Base-by-base conservation (phyloP, 2,113 vertebrate species). In the Pituophis catenifer region DNA sequence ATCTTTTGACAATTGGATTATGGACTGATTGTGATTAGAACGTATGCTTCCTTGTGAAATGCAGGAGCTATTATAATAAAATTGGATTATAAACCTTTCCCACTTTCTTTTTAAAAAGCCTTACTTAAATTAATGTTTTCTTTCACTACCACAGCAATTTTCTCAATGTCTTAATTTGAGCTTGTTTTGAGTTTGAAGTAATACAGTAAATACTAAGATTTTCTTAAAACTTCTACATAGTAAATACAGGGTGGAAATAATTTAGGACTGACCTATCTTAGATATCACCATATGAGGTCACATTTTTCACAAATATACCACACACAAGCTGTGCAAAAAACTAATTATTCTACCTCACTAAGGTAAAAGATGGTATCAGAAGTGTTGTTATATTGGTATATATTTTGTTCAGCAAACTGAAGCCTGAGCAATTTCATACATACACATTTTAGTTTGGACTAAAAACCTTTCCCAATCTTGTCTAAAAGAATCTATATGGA, bases 1-100 rank as follows among this genome's bases (percentile, higher is more conserved):
- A 50, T 70, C 15, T 91, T 62, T 90, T 44, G 17, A 33, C n/a
- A 81, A 91, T 91, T 91, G 65, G 90, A 91, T 81, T 81, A 81
- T 5, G n/a, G 65, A 33, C 50, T 81, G n/a, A 54, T 55, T 70
- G 33, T 89, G 19, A 54, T 54, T 23, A 91, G 65, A 50, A 70
- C 54, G 65, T 54, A 44, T 81, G 90, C 90, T 91, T 23, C 53
- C 52, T 33, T 81, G 29, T 38, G 53, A 58, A 57, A 44, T 24
- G 7, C 9, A 81, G 50, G 50, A 23, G n/a, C 70, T 38, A 81
- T 81, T 81, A 24, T 38, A 81, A 29, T 91, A 24, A 75, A 81
- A 29, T 91, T 52, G 90, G 65, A 81, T 91, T 91, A 91, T 58
- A 23, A 89, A 88, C 58, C 26, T 59, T 62, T 70, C 48, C 24